phyloP scores from a whole-genome alignment of 2,888 invertebrate genomes.

The Epicampocera succincta region DNA sequence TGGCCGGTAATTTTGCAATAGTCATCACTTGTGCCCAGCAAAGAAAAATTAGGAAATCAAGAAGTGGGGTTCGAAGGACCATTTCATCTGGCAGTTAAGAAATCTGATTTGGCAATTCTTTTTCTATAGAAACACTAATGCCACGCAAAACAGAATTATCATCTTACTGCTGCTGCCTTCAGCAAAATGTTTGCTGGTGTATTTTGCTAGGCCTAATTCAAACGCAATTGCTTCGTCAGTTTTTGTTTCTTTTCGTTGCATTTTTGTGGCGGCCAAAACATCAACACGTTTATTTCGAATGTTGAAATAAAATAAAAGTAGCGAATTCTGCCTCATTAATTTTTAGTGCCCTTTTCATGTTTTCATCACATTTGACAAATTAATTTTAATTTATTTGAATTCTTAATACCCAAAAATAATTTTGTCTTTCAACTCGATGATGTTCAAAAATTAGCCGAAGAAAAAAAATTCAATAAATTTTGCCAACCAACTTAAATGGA shows the following conservation, averaged over 20 bases:
- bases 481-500: not conserved
- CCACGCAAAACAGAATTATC: too few relatives aligned
- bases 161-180: too few relatives aligned
- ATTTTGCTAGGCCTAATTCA: not conserved
- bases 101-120: too few relatives aligned
- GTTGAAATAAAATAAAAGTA: slow-evolving; percentile 1
- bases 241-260: slow-evolving; percentile 9
- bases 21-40: slow-evolving; percentile 13
- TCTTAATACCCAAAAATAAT: slow-evolving; percentile 12
- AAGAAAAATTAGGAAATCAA: not conserved
- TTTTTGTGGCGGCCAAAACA: slow-evolving; percentile 10
- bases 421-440: slow-evolving; percentile 8
- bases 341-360: slow-evolving; percentile 57
- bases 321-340: slow-evolving; percentile 52
- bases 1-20: slow-evolving; percentile 8
- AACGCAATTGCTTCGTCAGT: too few relatives aligned
- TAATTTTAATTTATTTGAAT: slow-evolving; percentile 47
- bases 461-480: not conserved
- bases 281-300: not conserved
- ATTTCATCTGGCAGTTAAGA: not conserved
- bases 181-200: slow-evolving; percentile 13
- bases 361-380: slow-evolving; percentile 61
- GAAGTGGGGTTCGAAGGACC: slow-evolving; percentile 14
- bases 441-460: slow-evolving; percentile 12
- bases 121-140: too few relatives aligned